Conservation (phyloP, 2,888 invertebrate species). For the Cheilosia urbana region DNA sequence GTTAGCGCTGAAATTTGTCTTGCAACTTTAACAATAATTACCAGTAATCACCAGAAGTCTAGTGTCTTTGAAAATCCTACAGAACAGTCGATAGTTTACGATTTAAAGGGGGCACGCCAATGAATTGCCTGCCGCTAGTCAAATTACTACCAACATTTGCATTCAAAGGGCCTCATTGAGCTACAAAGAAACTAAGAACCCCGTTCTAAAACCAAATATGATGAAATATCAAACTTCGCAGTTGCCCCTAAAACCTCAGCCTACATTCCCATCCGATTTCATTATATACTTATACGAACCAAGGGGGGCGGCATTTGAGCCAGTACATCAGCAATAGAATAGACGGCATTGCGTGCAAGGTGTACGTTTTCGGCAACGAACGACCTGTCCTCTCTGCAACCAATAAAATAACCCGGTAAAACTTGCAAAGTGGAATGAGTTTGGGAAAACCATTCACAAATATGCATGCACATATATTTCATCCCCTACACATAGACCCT, state of each 20-base stretch:
- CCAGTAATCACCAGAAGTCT: too few species aligned
- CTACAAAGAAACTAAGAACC: conserved; percentile 12
- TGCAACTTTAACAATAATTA: too few species aligned
- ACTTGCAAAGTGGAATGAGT: conserved; percentile 45
- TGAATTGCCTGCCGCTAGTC: conserved; percentile 1
- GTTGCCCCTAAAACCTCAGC: conserved; percentile 57
- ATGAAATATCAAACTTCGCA: conserved; percentile 40
- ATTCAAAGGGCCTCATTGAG: conserved; percentile 13
- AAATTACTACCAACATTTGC: conserved; percentile 16
- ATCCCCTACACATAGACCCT: conserved; percentile 47
- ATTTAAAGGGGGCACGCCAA: neutral
- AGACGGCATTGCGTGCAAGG: conserved; percentile 73
- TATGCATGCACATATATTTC: conserved; percentile 47
- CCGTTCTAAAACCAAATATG: conserved; percentile 8
- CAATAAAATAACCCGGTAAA: conserved; percentile 63
- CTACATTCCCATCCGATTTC: conserved; percentile 34
- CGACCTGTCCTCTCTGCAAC: conserved; percentile 63
- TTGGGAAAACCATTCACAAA: conserved; percentile 63
- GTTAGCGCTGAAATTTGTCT: too few species aligned
- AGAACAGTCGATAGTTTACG: neutral
- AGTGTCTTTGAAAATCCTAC: too few species aligned
- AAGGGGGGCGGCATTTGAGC: conserved; percentile 38
- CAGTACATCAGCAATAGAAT: conserved; percentile 56
- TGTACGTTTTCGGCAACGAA: conserved; percentile 70
- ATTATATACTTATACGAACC: neutral